Evolutionary conservation across 2,888 invertebrate genomes (phyloP).

Genomic region (Limnephilus marmoratus): DNA sequence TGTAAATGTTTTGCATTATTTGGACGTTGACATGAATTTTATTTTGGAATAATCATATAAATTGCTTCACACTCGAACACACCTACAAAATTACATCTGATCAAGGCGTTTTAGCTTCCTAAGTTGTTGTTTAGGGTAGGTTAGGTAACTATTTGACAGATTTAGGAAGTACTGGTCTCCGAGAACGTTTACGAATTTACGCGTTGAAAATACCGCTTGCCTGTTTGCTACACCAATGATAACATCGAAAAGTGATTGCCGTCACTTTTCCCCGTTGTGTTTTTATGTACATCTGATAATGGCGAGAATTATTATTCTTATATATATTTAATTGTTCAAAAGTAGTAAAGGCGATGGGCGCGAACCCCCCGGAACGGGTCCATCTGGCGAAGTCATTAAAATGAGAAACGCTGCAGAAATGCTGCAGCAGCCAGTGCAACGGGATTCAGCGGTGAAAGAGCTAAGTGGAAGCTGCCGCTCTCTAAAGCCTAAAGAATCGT

Average conservation of each 20-base stretch:
- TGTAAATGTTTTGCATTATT: not conserved
- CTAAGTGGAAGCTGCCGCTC: slow-evolving; percentile 16
- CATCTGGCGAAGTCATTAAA: slow-evolving; percentile 34
- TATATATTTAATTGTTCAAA: not conserved
- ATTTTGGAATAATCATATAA: not conserved
- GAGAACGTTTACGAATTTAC: not conserved
- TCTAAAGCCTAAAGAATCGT: slow-evolving; percentile 10
- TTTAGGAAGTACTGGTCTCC: not conserved
- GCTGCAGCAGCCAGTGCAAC: slow-evolving; percentile 42
- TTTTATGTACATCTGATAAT: not conserved
- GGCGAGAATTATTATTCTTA: not conserved
- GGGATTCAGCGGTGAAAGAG: slow-evolving; percentile 51
- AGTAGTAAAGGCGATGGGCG: not conserved
- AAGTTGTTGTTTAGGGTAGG: not conserved
- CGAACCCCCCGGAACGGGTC: slow-evolving; percentile 29
- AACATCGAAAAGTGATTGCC: not conserved
- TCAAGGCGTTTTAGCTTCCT: not conserved
- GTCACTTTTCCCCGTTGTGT: not conserved
- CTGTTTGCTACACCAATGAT: not conserved
- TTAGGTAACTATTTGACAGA: no score
- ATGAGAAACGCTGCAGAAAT: slow-evolving; percentile 27
- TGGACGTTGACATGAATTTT: not conserved
- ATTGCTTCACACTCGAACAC: no score
- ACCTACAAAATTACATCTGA: not conserved
- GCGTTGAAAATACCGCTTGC: not conserved